phyloP scores from a whole-genome alignment of 2,797 vertebrate genomes.

The Podarcis siculus region DNA sequence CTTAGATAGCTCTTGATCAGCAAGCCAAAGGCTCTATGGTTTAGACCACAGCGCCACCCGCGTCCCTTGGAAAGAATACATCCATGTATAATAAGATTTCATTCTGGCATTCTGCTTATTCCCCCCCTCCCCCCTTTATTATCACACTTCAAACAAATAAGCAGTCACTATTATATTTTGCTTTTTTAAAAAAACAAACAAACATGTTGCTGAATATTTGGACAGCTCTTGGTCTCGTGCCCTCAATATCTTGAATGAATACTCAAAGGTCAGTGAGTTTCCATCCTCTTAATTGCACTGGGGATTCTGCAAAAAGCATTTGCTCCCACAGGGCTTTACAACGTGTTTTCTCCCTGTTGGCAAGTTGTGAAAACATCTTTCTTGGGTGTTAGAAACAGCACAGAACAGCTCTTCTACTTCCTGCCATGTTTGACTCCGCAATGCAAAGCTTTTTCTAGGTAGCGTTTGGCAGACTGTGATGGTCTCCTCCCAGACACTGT shows the following conservation, averaged over 20 bases:
- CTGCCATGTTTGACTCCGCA: neutral
- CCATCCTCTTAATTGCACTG: neutral
- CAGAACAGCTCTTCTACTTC: conserved; percentile 38
- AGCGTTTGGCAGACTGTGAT: no score
- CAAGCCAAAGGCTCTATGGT: no score
- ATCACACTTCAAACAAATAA: neutral
- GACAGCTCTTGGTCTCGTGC: conserved; percentile 2
- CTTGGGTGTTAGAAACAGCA: conserved; percentile 52
- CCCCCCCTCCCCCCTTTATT: neutral
- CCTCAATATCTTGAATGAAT: neutral
- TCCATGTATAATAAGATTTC: neutral
- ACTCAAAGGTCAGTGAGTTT: neutral
- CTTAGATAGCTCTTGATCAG: no score
- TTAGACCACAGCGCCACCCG: no score
- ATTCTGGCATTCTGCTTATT: neutral
- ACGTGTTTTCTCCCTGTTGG: conserved; percentile 26
- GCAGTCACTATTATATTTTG: neutral
- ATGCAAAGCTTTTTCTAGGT: conserved; percentile 59
- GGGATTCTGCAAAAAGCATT: neutral
- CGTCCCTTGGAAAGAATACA: neutral
- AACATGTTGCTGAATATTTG: neutral
- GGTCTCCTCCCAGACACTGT: no score
- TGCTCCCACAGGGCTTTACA: neutral
- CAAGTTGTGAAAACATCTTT: conserved; percentile 49
- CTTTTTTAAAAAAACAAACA: no score